A percentile compares a stretch with the other conserved stretches of the same genome.
Conservation (phyloP, 1,140 invertebrate species). For the Wiebesia pumilae region DNA sequence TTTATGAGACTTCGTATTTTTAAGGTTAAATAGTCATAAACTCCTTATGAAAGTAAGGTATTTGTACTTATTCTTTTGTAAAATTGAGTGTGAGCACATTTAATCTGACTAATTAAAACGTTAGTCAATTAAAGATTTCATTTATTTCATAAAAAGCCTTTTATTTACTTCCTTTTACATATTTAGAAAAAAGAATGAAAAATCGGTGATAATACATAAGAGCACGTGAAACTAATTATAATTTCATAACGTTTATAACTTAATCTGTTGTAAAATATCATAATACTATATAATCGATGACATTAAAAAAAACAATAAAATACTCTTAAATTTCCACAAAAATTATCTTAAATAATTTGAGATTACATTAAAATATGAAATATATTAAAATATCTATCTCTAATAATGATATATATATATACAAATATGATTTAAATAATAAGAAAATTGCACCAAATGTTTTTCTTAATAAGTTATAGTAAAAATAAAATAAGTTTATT, state of each 20-base stretch:
- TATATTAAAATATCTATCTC: not conserved
- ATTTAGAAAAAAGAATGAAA: not conserved
- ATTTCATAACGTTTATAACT: not conserved
- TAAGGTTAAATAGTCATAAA: constrained; percentile 52
- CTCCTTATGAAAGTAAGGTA: constrained; percentile 49
- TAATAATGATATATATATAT: not conserved
- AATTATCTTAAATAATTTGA: too few relatives aligned
- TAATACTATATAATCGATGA: not conserved
- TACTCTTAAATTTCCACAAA: too few relatives aligned
- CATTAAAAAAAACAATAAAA: not conserved
- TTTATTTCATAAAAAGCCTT: constrained; percentile 34
- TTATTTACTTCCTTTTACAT: constrained; percentile 29
- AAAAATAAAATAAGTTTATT: not conserved
- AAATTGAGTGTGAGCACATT: constrained; percentile 36
- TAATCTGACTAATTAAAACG: constrained; percentile 33
- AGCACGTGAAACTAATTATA: not conserved
- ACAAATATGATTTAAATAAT: not conserved
- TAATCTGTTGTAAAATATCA: not conserved
- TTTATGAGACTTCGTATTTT: constrained; percentile 44
- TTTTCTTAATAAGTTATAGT: not conserved
- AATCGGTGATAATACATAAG: not conserved
- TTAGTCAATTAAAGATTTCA: constrained; percentile 46
- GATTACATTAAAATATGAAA: too few relatives aligned
- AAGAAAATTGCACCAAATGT: not conserved
- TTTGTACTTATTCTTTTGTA: constrained; percentile 47